Conservation (phyloP, 2,888 invertebrate species). For the Eristalis intricaria region DNA sequence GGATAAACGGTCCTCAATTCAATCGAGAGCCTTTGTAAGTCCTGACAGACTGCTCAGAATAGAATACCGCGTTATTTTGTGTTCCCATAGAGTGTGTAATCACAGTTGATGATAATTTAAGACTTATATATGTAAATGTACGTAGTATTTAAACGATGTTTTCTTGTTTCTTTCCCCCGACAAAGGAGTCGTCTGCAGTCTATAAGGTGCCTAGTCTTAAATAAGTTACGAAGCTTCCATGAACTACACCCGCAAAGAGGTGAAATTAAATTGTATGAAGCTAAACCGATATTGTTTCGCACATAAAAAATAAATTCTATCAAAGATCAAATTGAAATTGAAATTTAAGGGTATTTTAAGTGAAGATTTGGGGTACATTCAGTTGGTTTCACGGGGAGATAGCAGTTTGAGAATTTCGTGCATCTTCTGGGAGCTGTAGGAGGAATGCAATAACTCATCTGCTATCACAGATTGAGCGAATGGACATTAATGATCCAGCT, state of each 20-base stretch:
- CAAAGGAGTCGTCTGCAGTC: background rate
- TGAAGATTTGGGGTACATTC: no score
- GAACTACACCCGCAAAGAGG: conserved; percentile 13
- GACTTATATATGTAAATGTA: conserved; percentile 16
- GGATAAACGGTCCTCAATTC: background rate
- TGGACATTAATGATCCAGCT: no score
- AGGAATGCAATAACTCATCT: no score
- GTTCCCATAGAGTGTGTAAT: conserved; percentile 28
- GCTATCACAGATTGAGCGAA: no score
- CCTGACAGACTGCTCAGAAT: no score
- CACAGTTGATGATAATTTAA: conserved; percentile 31
- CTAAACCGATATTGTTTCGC: conserved; percentile 16
- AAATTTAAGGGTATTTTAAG: background rate
- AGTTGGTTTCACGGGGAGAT: no score
- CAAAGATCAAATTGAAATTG: background rate
- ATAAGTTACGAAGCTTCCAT: conserved; percentile 55
- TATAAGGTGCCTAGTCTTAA: conserved; percentile 64
- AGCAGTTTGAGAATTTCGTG: no score
- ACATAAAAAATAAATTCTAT: conserved; percentile 17
- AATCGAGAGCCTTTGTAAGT: background rate
- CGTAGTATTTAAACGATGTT: conserved; percentile 30
- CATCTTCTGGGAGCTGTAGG: no score
- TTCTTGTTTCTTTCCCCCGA: background rate
- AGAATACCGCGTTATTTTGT: background rate
- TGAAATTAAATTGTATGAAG: background rate